These are phyloP conservation scores for Lobophora halterata DNA, from an alignment of 2,888 invertebrate genomes.

Conservation along the genomic window DNA sequence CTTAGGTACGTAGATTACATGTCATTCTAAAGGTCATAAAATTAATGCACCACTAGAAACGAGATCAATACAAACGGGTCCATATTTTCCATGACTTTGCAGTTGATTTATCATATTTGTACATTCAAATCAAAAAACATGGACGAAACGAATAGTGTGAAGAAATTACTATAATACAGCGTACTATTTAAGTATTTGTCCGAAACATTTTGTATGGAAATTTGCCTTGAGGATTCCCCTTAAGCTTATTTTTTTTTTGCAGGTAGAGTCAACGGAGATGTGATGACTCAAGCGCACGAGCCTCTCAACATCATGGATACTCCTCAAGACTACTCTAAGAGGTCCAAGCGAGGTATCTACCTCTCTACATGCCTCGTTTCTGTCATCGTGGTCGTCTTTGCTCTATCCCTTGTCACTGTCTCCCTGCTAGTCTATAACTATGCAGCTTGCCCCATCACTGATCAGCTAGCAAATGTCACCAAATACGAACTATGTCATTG, in stretches of 20 bases:
- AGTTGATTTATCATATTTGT: neutral
- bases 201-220: too few species aligned
- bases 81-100: too few species aligned
- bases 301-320: constrained; percentile 82
- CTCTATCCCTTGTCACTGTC: constrained; percentile 84
- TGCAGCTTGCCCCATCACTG: constrained; percentile 82
- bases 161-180: too few species aligned
- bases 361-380: constrained; percentile 84
- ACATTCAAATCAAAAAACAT: too few species aligned
- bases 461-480: constrained; percentile 68
- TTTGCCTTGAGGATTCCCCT: neutral
- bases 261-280: constrained; percentile 71
- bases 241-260: constrained; percentile 27
- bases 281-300: constrained; percentile 74
- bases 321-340: constrained; percentile 83
- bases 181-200: too few species aligned
- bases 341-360: constrained; percentile 81
- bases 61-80: constrained; percentile 19
- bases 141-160: too few species aligned
- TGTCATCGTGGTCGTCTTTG: constrained; percentile 82
- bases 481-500: constrained; percentile 68
- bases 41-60: too few species aligned
- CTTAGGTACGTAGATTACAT: too few species aligned
- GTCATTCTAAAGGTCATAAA: too few species aligned
- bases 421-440: constrained; percentile 89